Evolutionary conservation across 2,797 vertebrate genomes (phyloP).

Genomic region (Gastrophryne carolinensis): DNA sequence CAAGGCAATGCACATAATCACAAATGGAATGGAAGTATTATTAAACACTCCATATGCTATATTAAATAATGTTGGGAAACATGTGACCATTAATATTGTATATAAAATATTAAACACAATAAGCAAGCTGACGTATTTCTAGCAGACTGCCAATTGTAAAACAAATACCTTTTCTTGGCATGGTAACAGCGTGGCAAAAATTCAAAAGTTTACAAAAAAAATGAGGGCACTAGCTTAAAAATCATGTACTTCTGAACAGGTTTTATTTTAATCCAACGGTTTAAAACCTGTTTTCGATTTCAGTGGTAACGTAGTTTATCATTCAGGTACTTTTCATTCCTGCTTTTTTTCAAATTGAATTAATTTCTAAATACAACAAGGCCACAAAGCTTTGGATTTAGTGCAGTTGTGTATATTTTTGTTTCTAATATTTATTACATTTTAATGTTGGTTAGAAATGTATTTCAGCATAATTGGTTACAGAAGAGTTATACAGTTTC

Average conservation of each 20-base stretch:
- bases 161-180: constrained; percentile 36
- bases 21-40: neutral
- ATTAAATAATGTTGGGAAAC: constrained; percentile 31
- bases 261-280: constrained; percentile 11
- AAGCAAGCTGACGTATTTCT: constrained; percentile 22
- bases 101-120: constrained; percentile 38
- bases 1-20: constrained; percentile 4
- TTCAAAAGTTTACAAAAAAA: constrained; percentile 25
- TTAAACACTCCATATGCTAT: constrained; percentile 32
- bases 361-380: constrained; percentile 38
- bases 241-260: constrained; percentile 7
- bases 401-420: constrained; percentile 14
- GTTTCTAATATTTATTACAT: constrained; percentile 38
- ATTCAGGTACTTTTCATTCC: constrained; percentile 19
- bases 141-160: constrained; percentile 34
- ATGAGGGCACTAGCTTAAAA: neutral
- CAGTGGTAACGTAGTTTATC: constrained; percentile 35
- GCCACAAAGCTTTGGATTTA: constrained; percentile 26
- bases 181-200: neutral
- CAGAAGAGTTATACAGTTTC: constrained; percentile 15
- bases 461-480: constrained; percentile 25
- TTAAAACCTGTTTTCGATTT: constrained; percentile 43
- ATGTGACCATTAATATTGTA: constrained; percentile 26
- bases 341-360: constrained; percentile 40
- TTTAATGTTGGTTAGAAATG: constrained; percentile 25